Evolutionary conservation across 2,888 invertebrate species (phyloP).

Genomic region (Lacanobia wlatinum): DNA sequence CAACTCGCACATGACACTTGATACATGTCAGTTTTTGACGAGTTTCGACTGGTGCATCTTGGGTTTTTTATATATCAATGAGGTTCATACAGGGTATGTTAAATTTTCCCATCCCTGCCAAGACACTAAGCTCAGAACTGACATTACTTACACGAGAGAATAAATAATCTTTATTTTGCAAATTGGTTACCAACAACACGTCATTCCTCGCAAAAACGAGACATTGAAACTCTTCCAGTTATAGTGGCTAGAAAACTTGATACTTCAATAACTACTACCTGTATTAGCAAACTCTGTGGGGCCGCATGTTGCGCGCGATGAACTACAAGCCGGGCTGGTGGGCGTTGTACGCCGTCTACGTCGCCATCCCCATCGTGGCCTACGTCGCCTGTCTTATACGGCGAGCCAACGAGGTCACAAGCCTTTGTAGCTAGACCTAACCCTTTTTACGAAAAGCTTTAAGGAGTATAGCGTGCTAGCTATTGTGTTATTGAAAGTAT

Average conservation of each 20-base stretch:
- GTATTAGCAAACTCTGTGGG: constrained; percentile 92
- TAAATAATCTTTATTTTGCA: too few relatives aligned
- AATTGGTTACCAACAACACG: too few relatives aligned
- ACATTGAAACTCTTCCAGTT: not conserved
- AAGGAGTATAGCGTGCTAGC: not conserved
- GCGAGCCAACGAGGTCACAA: constrained; percentile 92
- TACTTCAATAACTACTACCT: not conserved
- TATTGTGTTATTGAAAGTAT: not conserved
- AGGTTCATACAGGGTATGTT: not conserved
- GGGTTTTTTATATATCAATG: too few relatives aligned
- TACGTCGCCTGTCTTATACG: constrained; percentile 93
- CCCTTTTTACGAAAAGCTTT: too few relatives aligned
- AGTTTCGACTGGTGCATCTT: too few relatives aligned
- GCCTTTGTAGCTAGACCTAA: constrained; percentile 12
- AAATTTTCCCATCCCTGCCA: not conserved
- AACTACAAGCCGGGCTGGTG: constrained; percentile 96
- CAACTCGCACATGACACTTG: too few relatives aligned
- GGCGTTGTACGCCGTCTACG: constrained; percentile 95
- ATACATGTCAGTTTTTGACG: too few relatives aligned
- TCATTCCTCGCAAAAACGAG: too few relatives aligned
- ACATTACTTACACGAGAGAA: too few relatives aligned
- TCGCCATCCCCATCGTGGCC: constrained; percentile 92
- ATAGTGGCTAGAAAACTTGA: not conserved
- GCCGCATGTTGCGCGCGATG: constrained; percentile 93
- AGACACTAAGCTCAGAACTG: not conserved